These are phyloP conservation scores for Danaus chrysippus DNA, from an alignment of 2,888 invertebrate species.

Conservation along the genomic window DNA sequence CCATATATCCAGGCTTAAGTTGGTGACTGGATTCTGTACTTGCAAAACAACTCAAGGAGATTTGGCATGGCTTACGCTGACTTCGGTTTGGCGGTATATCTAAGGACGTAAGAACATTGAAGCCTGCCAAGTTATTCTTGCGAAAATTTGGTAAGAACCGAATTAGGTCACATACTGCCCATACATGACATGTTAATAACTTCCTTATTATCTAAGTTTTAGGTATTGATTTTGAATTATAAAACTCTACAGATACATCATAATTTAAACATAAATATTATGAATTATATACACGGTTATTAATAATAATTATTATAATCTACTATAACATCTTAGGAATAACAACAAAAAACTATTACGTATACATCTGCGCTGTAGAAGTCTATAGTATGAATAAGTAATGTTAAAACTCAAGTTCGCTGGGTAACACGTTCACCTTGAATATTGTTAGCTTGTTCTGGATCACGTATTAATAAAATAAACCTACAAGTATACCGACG, in stretches of 20 bases:
- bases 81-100: constrained; percentile 52
- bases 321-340: too few species aligned
- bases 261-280: not conserved
- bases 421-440: constrained; percentile 51
- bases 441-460: constrained; percentile 48
- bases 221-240: not conserved
- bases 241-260: not conserved
- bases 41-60: constrained; percentile 58
- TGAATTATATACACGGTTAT: too few species aligned
- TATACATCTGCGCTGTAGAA: constrained; percentile 10
- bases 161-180: constrained; percentile 27
- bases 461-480: constrained; percentile 8
- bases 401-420: constrained; percentile 39
- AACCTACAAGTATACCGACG: too few species aligned
- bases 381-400: constrained; percentile 39
- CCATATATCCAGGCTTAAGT: constrained; percentile 33
- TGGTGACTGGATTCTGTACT: constrained; percentile 39
- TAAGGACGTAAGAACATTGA: constrained; percentile 46
- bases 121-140: constrained; percentile 49
- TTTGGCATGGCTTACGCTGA: constrained; percentile 65
- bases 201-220: constrained; percentile 1
- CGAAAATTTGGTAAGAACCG: constrained; percentile 33
- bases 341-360: not conserved
- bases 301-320: too few species aligned
- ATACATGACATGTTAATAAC: constrained; percentile 17